A percentile compares a stretch with the other conserved stretches of the same genome.
These are phyloP conservation scores for Aspidiotus rigidus DNA, from an alignment of 2,888 invertebrate genomes.

Conservation along the genomic window DNA sequence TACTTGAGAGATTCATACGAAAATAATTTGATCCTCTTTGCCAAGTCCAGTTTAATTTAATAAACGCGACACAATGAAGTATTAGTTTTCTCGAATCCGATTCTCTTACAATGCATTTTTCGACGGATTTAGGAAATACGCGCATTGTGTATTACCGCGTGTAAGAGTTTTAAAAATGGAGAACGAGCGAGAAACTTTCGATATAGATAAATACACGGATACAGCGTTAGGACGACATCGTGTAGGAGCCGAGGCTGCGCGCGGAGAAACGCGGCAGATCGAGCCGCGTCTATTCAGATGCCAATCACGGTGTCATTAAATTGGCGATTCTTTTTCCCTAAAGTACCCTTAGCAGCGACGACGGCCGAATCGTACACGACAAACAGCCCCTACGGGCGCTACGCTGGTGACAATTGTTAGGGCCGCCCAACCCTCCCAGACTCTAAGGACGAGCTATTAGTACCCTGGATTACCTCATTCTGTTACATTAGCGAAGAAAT, in stretches of 20 bases:
- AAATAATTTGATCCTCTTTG: constrained; percentile 1
- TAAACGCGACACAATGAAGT: constrained; percentile 1
- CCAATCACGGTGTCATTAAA: constrained; percentile 31
- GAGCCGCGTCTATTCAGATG: constrained; percentile 25
- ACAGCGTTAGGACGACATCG: neutral
- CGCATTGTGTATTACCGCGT: neutral
- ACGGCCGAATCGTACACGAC: constrained; percentile 17
- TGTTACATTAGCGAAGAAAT: constrained; percentile 32
- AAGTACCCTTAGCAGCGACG: constrained; percentile 29
- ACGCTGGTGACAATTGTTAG: constrained; percentile 25
- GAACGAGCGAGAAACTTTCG: neutral
- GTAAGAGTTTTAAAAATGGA: too few relatives aligned
- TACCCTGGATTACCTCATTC: constrained; percentile 32
- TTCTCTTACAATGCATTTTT: constrained; percentile 25
- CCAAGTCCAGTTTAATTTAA: constrained; percentile 3
- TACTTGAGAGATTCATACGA: too few relatives aligned
- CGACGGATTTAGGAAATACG: constrained; percentile 19
- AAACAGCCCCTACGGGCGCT: constrained; percentile 19
- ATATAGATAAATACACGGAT: neutral
- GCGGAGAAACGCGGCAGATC: constrained; percentile 20
- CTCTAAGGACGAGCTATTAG: constrained; percentile 25
- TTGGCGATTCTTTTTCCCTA: constrained; percentile 27
- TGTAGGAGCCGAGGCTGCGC: constrained; percentile 11
- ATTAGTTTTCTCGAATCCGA: constrained; percentile 4
- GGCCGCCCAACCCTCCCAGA: constrained; percentile 16